phyloP scores from a whole-genome alignment of 2,797 vertebrate genomes.

The Tolypeutes matacus region DNA sequence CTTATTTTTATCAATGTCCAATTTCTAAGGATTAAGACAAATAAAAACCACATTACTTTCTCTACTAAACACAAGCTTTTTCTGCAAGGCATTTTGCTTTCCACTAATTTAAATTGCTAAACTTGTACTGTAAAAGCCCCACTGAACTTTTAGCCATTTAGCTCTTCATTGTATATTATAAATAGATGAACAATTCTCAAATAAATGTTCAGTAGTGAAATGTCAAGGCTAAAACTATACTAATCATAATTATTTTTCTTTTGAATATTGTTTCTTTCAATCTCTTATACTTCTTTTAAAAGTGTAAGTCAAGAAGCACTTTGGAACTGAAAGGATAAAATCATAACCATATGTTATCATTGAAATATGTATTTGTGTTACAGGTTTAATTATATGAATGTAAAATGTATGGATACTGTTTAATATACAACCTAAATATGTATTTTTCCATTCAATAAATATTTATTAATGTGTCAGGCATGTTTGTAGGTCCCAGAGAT shows the following conservation, averaged over 20 bases:
- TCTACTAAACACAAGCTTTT: not conserved
- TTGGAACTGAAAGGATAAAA: not conserved
- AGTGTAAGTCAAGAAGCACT: not conserved
- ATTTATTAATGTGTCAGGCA: not conserved
- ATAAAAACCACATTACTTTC: not conserved
- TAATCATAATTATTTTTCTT: not conserved
- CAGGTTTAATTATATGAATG: not conserved
- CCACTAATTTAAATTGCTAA: not conserved
- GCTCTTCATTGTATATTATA: not conserved
- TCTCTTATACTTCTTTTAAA: no score
- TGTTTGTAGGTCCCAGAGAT: not conserved
- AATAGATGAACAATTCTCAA: not conserved
- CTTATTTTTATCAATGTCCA: not conserved
- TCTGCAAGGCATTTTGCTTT: not conserved
- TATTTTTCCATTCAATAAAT: slow-evolving; percentile 13
- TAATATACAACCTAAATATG: not conserved
- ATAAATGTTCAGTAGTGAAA: not conserved
- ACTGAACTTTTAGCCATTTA: not conserved
- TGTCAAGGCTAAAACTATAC: not conserved
- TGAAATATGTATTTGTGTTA: not conserved
- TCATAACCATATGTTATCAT: not conserved
- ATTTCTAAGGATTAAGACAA: not conserved
- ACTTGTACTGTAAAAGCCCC: not conserved
- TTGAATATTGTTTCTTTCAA: no score
- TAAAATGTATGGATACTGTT: not conserved